These are phyloP conservation scores for Lophius americanus DNA, from an alignment of 2,797 vertebrate species.

Conservation along the genomic window DNA sequence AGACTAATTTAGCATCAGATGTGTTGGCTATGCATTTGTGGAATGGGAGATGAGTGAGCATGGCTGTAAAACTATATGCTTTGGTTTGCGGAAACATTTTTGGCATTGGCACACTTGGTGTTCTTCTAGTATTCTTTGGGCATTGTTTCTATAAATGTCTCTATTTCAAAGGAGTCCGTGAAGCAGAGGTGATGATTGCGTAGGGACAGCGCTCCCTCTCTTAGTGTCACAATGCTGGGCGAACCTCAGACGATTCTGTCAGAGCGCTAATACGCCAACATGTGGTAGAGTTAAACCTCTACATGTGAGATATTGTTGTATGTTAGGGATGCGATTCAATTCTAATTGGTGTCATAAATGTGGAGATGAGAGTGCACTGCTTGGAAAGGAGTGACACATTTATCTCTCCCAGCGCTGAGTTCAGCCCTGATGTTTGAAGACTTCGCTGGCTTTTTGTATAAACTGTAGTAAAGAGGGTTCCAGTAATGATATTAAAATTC, in stretches of 20 bases:
- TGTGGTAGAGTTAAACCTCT: slow-evolving; percentile 32
- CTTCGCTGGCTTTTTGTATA: slow-evolving; percentile 15
- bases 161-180: slow-evolving; percentile 57
- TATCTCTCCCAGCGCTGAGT: slow-evolving; percentile 26
- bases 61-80: slow-evolving; percentile 73
- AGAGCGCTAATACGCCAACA: slow-evolving; percentile 60
- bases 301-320: slow-evolving; percentile 38
- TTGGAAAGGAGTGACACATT: slow-evolving; percentile 16
- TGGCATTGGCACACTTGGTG: slow-evolving; percentile 47
- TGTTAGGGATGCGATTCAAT: slow-evolving; percentile 47
- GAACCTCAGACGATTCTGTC: slow-evolving; percentile 61
- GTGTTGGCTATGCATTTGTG: slow-evolving; percentile 47
- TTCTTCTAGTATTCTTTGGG: slow-evolving; percentile 59
- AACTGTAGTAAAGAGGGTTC: slow-evolving; percentile 3
- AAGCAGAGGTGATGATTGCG: slow-evolving; percentile 61
- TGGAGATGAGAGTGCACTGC: not conserved
- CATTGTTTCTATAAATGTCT: slow-evolving; percentile 63
- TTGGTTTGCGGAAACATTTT: slow-evolving; percentile 75
- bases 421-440: slow-evolving; percentile 10
- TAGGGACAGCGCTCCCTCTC: slow-evolving; percentile 67
- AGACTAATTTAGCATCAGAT: slow-evolving; percentile 61
- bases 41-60: slow-evolving; percentile 52
- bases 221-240: slow-evolving; percentile 68
- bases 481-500: slow-evolving; percentile 14
- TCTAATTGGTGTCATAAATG: slow-evolving; percentile 40